Percentiles rank a stretch among this genome's conserved stretches.
Evolutionary conservation across 1,140 invertebrate species (phyloP).

Genomic region (Drosophila sulfurigaster): DNA sequence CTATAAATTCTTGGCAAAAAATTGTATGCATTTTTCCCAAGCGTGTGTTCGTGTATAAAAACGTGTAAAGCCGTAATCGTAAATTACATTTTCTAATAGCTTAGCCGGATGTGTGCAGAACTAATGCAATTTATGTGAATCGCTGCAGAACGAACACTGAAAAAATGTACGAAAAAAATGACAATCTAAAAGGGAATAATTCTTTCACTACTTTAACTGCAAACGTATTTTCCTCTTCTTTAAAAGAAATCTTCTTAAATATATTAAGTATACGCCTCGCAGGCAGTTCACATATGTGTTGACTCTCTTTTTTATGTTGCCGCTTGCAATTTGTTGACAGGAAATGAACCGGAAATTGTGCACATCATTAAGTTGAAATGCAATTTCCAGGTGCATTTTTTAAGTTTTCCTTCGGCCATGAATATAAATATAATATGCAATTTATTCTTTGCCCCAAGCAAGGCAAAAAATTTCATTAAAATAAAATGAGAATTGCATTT

Average conservation of each 20-base stretch:
- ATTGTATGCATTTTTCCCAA: constrained; percentile 2
- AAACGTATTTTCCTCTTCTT: not conserved
- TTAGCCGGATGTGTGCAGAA: constrained; percentile 53
- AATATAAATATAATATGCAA: constrained; percentile 16
- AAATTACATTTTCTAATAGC: constrained; percentile 52
- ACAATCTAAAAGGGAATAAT: not conserved
- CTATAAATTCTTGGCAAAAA: constrained; percentile 42
- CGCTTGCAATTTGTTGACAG: constrained; percentile 59
- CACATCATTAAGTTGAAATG: constrained; percentile 64
- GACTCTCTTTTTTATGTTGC: constrained; percentile 39
- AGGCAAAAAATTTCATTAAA: not conserved
- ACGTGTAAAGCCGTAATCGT: constrained; percentile 40
- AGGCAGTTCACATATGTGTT: constrained; percentile 1
- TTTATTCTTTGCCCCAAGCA: not conserved
- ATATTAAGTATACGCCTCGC: not conserved
- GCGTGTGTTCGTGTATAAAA: constrained; percentile 21
- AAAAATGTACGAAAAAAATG: not conserved
- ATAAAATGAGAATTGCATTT: not conserved
- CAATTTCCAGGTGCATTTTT: constrained; percentile 37
- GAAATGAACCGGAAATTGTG: constrained; percentile 73
- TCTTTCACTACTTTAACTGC: not conserved
- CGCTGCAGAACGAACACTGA: not conserved
- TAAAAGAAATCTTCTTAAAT: not conserved
- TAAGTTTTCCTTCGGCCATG: not conserved
- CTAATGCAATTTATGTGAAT: constrained; percentile 69